Conservation (phyloP, 1,140 invertebrate species). For the Physella acuta region DNA sequence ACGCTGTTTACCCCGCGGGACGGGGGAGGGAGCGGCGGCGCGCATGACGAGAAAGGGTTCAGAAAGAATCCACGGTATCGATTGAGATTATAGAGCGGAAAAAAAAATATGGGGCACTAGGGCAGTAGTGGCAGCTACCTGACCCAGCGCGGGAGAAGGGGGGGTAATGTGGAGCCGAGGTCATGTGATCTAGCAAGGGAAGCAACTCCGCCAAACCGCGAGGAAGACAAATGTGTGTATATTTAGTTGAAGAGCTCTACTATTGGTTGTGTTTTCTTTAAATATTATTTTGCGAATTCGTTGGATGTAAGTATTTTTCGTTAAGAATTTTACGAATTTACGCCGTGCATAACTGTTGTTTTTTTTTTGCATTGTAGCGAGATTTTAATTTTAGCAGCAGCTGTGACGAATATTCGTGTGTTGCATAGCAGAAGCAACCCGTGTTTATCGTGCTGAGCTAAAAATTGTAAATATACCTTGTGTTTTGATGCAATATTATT, state of each 20-base stretch:
- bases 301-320: too few relatives aligned
- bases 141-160: not conserved
- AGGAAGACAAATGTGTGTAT: not conserved
- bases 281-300: too few relatives aligned
- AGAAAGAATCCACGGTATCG: not conserved
- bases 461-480: too few relatives aligned
- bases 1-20: not conserved
- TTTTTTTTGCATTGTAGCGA: too few relatives aligned
- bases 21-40: not conserved
- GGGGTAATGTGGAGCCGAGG: not conserved
- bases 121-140: slow-evolving; percentile 17
- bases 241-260: not conserved
- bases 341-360: too few relatives aligned
- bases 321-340: too few relatives aligned
- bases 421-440: too few relatives aligned
- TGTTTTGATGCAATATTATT: too few relatives aligned
- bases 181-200: slow-evolving; percentile 7
- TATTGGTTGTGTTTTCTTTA: too few relatives aligned
- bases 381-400: too few relatives aligned
- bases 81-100: slow-evolving; percentile 10
- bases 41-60: not conserved
- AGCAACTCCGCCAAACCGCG: not conserved
- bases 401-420: too few relatives aligned
- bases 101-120: slow-evolving; percentile 18
- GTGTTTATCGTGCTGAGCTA: too few relatives aligned